Evolutionary conservation across 2,888 invertebrate genomes (phyloP).

Genomic region (Pardosa pseudoannulata): DNA sequence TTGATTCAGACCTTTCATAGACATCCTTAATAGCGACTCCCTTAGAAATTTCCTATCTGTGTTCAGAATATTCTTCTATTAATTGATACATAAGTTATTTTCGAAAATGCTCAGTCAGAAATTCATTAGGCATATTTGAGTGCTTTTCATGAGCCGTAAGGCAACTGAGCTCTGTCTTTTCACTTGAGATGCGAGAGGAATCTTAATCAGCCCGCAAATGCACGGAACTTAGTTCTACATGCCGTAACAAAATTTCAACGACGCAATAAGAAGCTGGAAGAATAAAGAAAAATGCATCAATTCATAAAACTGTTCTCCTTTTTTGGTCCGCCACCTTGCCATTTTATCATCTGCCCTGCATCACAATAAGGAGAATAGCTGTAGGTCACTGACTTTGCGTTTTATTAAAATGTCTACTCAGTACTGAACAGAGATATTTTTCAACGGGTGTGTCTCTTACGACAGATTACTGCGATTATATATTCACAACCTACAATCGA

Average conservation of each 20-base stretch:
- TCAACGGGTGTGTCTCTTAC: background rate
- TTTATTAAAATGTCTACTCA: slow-evolving; percentile 18
- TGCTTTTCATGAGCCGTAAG: no score
- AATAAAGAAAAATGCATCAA: background rate
- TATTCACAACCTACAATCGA: background rate
- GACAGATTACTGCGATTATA: background rate
- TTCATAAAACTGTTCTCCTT: slow-evolving; percentile 27
- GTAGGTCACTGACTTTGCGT: slow-evolving; percentile 52
- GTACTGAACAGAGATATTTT: background rate
- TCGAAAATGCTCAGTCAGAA: no score
- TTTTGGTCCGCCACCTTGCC: slow-evolving; percentile 32
- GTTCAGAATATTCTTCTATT: no score
- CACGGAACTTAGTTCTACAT: no score
- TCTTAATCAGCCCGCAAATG: no score
- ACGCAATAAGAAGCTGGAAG: background rate
- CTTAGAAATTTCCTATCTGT: no score
- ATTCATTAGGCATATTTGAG: no score
- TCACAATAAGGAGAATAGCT: slow-evolving; percentile 23
- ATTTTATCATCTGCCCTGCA: background rate
- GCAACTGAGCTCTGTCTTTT: no score
- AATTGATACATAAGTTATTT: no score
- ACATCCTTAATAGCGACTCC: no score
- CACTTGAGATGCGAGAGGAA: no score
- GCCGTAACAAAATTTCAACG: background rate
- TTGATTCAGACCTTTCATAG: no score